Evolutionary conservation across 2,797 vertebrate species (phyloP), one percentile per base, ranked within the genome.

Genomic region (Paguma larvata): DNA sequence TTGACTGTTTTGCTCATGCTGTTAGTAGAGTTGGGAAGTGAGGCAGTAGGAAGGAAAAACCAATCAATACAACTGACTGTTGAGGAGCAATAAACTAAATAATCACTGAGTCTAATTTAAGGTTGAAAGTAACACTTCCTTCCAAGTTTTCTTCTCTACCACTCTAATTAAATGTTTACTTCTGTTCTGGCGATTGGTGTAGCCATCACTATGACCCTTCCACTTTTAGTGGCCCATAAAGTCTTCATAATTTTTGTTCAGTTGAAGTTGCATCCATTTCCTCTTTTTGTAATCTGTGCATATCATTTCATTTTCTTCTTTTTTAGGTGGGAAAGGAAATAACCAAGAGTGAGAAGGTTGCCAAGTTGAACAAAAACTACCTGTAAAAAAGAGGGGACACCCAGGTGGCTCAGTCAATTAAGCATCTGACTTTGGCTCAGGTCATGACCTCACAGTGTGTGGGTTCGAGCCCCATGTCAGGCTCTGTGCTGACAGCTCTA

Each of bases 101-200:
- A 41, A 80, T 18, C 38, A 79, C 25, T 59, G 18, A 73, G 44
- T 68, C 23, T 18, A 70, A 85, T 86, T 25, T 89, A 91, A 95
- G 90, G 46, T 70, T 77, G 30, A 84, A 96, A 93, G 78, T 5
- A 67, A 79, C 23, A 44, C 38, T 77, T 84, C 1, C 16, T 38
- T 10, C 2, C 79, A 15, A 91, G 15, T 21, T 65, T 85, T 62
- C 14, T 77, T 38, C 38, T 44, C 6, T 13, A 27, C 1, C 38
- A 8, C 2, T 27, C 25, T 77, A 30, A 38, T 34, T 10, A 86
- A 16, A 46, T 25, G 3, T 78, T 25, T 19, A 65, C 38, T 13
- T 77, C 16, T 3, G 2, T 18, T 73, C 38, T 21, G 32, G 6
- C 15, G 21, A 23, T 34, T 7, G 12, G 21, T 19, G 0, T 1